Evolutionary conservation across 1,140 invertebrate genomes (phyloP), one percentile per base, ranked within the genome.

Genomic region (Aphidius ervi): DNA sequence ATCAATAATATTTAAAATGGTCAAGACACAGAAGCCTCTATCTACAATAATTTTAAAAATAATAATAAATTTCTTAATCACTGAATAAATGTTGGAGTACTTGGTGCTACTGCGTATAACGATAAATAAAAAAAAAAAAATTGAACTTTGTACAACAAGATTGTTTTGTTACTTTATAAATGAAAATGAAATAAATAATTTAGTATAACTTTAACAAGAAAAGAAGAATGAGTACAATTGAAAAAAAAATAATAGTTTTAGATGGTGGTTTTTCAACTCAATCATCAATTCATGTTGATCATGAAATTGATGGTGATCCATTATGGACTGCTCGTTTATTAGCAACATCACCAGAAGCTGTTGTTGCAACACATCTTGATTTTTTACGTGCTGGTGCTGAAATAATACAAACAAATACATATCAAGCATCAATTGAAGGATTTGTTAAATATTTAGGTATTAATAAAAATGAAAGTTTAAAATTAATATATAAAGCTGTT

Each of bases 191-290:
- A 9, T 52, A 39, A 37, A 39, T 9, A 52, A 5, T 5, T 23
- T 39, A 9, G 10, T 43, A 8, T 43, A 10, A 3, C 2, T 37
- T 20, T 37, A 52, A 52, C 49, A 52, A 5, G 6, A 6, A 9
- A 37, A 23, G 16, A 50, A 50, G 5, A 20, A 54, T 42, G 39
- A 54, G 52, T 54, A 3, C 1, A 31, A 31, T 31, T 31, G 39
- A 43, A 43, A 10, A 5, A 5, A 42, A 65, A 41, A 73, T 90
- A 6, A 80, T 83, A 62, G 80, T 92, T 16, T 73, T 93, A 59
- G 91, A 93, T 70, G 91, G 91, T 3, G 91, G 91, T 23, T 91
- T 94, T 72, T 88, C 90, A 3, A 89, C 89, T n/a, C 90, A 93
- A 72, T 75, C 94, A 61, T 84, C 85, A 5, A 86, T 83, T 47